phyloP scores from a whole-genome alignment of 2,888 invertebrate genomes.

The Ditula angustiorana region DNA sequence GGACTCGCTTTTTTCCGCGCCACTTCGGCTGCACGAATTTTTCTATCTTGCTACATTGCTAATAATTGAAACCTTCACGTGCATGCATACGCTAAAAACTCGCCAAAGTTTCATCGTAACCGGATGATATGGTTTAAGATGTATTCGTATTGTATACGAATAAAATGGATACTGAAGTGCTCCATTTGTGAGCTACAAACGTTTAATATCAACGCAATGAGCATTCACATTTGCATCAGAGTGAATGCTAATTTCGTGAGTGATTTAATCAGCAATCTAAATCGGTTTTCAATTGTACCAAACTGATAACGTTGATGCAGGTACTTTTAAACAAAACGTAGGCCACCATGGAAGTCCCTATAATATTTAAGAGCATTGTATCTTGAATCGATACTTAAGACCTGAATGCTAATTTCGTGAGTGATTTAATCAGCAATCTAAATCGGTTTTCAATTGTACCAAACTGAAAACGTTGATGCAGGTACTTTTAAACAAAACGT shows the following conservation, averaged over 20 bases:
- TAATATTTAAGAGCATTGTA: background rate
- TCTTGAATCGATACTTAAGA: constrained; percentile 3
- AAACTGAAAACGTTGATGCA: constrained; percentile 6
- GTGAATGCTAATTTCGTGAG: constrained; percentile 18
- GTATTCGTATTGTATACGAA: no score
- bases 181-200: background rate
- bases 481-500: background rate
- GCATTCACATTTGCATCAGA: background rate
- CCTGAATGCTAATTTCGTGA: constrained; percentile 20
- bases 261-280: constrained; percentile 17
- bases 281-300: constrained; percentile 16
- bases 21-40: no score
- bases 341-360: background rate
- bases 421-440: constrained; percentile 13
- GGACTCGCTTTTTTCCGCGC: no score
- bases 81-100: no score
- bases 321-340: background rate
- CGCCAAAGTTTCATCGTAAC: no score
- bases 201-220: background rate
- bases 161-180: background rate
- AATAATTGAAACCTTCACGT: no score
- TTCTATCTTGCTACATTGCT: no score
- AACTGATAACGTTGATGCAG: constrained; percentile 4
- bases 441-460: constrained; percentile 18
- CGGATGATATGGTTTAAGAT: no score